These are phyloP conservation scores for Rallus crepitans DNA, from an alignment of 2,797 vertebrate species.

Conservation along the genomic window DNA sequence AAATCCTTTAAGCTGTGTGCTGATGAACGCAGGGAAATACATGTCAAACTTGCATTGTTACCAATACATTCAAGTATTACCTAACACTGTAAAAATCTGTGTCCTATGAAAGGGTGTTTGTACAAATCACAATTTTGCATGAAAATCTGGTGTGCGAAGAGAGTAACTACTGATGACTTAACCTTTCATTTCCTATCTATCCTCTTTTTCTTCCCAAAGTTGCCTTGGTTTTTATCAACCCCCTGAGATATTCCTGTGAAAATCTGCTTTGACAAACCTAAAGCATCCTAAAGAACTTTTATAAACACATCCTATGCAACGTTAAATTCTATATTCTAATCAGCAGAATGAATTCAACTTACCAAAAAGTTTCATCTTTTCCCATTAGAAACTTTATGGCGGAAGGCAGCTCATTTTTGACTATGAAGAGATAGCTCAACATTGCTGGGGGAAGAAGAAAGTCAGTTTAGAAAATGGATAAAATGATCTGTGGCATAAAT, in stretches of 20 bases:
- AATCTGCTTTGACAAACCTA: background rate
- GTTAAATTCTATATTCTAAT: background rate
- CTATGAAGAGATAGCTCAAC: constrained; percentile 86
- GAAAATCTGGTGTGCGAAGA: background rate
- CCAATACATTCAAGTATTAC: background rate
- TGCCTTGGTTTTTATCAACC: background rate
- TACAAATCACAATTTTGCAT: background rate
- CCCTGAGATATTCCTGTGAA: background rate
- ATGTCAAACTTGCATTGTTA: background rate
- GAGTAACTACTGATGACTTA: background rate
- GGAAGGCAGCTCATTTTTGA: constrained; percentile 83
- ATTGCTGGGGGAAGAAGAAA: constrained; percentile 78
- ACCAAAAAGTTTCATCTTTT: constrained; percentile 74
- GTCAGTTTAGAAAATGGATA: constrained; percentile 51
- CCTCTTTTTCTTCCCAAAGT: background rate
- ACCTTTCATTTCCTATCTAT: background rate
- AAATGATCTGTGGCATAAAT: background rate
- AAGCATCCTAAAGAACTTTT: background rate
- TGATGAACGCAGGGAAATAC: background rate
- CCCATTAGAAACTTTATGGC: constrained; percentile 83
- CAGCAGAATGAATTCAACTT: constrained; percentile 67
- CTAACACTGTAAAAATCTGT: background rate
- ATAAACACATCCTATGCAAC: background rate
- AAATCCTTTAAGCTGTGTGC: background rate
- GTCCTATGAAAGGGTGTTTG: background rate